A percentile compares a stretch with the other conserved stretches of the same genome.
Conservation (phyloP, 2,888 invertebrate genomes). For the Drosophila atripex region DNA sequence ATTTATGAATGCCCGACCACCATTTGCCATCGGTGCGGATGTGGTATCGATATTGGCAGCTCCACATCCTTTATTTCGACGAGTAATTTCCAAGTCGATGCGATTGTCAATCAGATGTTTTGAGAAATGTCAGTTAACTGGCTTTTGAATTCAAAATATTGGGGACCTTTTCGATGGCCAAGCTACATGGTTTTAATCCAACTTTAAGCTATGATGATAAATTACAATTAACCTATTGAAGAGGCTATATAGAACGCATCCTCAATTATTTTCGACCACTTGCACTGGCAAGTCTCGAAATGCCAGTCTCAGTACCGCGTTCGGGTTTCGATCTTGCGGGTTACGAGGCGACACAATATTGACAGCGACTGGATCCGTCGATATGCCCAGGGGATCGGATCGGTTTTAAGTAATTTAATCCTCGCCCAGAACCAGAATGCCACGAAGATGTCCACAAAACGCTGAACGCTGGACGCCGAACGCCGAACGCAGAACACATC, state of each 20-base stretch:
- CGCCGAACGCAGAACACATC: constrained; percentile 41
- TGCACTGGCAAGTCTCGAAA: constrained; percentile 8
- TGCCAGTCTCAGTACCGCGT: constrained; percentile 40
- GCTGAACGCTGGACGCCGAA: constrained; percentile 39
- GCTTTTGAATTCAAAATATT: constrained; percentile 33
- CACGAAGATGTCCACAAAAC: constrained; percentile 72
- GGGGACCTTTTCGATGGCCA: background rate
- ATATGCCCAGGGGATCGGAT: constrained; percentile 73
- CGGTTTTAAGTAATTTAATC: constrained; percentile 73
- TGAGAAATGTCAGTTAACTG: constrained; percentile 49
- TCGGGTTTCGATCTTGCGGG: constrained; percentile 59
- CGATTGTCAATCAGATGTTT: constrained; percentile 73
- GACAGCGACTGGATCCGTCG: constrained; percentile 72
- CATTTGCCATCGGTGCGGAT: constrained; percentile 60
- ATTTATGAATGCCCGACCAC: constrained; percentile 45
- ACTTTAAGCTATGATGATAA: background rate
- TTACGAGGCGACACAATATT: constrained; percentile 75
- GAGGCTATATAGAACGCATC: background rate
- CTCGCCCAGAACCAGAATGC: constrained; percentile 77
- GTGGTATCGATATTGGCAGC: constrained; percentile 43
- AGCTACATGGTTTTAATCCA: background rate
- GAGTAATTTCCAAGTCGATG: constrained; percentile 65
- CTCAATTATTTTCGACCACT: constrained; percentile 9
- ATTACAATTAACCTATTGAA: background rate
- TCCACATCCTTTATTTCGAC: constrained; percentile 38